Percentiles rank a stretch among this genome's conserved stretches.
Evolutionary conservation across 1,140 invertebrate genomes (phyloP).

Genomic region (Megalopta genalis): DNA sequence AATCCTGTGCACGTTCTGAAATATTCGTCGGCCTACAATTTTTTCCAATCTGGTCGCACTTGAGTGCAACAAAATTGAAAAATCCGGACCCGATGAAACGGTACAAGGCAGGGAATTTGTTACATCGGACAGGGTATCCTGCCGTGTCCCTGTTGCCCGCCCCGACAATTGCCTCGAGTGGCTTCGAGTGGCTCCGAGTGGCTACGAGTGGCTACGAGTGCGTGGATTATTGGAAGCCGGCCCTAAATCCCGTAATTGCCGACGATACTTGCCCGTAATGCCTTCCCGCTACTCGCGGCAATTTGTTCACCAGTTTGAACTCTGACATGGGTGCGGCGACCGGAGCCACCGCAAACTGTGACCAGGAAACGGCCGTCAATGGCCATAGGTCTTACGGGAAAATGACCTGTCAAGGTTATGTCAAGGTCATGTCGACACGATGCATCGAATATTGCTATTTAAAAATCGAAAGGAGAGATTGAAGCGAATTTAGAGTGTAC

Average conservation of each 20-base stretch:
- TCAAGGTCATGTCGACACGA: too few species aligned
- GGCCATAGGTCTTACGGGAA: constrained; percentile 42
- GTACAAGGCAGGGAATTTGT: background rate
- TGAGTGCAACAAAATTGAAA: background rate
- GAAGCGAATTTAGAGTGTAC: too few species aligned
- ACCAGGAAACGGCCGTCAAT: constrained; percentile 49
- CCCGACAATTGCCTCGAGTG: constrained; percentile 17
- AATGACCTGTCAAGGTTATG: too few species aligned
- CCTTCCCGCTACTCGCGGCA: constrained; percentile 60
- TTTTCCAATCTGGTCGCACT: too few species aligned
- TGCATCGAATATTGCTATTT: too few species aligned
- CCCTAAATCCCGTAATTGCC: constrained; percentile 66
- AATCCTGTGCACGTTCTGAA: too few species aligned
- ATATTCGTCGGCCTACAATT: too few species aligned
- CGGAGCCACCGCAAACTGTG: constrained; percentile 53
- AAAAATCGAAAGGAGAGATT: too few species aligned
- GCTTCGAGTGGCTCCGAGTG: constrained; percentile 26
- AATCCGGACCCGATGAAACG: background rate
- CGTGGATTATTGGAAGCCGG: constrained; percentile 43
- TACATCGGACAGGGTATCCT: constrained; percentile 1
- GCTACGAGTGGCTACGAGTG: constrained; percentile 25
- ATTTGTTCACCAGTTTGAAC: constrained; percentile 69
- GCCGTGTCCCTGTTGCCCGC: background rate
- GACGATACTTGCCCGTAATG: constrained; percentile 67
- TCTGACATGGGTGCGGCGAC: constrained; percentile 68